Conservation (phyloP, 2,888 invertebrate species). For the Ectobius pallidus region DNA sequence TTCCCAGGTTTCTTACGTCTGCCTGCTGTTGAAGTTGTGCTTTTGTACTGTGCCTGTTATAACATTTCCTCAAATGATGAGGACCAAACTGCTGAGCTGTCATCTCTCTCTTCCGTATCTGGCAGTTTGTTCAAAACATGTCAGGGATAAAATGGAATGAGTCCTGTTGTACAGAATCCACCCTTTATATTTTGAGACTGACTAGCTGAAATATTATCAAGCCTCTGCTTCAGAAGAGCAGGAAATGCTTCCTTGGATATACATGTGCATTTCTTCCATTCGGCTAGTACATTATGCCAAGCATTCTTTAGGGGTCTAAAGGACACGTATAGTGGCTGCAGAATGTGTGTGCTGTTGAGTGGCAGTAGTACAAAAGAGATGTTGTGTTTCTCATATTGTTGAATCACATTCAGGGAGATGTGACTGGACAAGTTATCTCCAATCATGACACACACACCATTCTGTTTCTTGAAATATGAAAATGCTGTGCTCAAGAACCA, state of each 20-base stretch:
- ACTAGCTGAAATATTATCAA: no score
- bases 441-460: conserved; percentile 1
- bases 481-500: conserved; percentile 29
- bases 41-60: no score
- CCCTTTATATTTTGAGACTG: no score
- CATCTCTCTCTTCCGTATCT: no score
- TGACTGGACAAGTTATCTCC: conserved; percentile 23
- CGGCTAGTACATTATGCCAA: background rate
- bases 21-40: no score
- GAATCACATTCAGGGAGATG: background rate
- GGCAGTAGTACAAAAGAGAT: conserved; percentile 5
- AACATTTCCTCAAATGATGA: no score
- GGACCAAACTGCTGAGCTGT: no score
- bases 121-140: no score
- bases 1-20: no score
- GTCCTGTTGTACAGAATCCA: no score
- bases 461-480: background rate
- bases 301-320: conserved; percentile 20
- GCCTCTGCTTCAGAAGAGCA: no score
- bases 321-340: background rate
- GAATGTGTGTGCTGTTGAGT: background rate
- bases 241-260: background rate
- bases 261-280: background rate
- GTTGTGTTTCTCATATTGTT: conserved; percentile 2
- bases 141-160: no score